phyloP scores from a whole-genome alignment of 1,140 invertebrate genomes.

The Agrypnia vestita region DNA sequence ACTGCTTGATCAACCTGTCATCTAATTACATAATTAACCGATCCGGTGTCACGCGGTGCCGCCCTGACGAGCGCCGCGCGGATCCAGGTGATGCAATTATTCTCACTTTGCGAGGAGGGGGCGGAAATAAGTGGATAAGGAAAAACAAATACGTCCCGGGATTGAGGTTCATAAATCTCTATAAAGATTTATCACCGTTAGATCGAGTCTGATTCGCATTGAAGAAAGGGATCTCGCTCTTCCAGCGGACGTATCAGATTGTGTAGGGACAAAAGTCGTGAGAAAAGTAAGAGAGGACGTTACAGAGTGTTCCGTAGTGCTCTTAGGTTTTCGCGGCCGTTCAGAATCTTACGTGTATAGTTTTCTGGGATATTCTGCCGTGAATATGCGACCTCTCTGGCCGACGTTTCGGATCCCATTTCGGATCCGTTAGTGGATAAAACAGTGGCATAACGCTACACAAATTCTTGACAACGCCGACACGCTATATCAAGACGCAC shows the following conservation, averaged over 20 bases:
- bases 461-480: no score
- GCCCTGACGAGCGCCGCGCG: no score
- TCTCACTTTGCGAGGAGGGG: constrained; percentile 6
- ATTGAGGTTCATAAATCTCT: constrained; percentile 35
- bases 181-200: constrained; percentile 28
- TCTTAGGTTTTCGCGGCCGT: no score
- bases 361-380: no score
- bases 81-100: background rate
- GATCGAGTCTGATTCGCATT: background rate
- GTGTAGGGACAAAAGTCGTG: background rate
- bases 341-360: no score
- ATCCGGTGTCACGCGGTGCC: background rate
- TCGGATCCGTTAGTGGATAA: no score
- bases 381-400: no score
- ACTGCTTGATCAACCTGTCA: background rate
- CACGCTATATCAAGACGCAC: no score
- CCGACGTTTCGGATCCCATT: no score
- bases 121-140: constrained; percentile 4
- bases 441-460: no score
- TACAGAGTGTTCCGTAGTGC: no score
- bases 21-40: constrained; percentile 8
- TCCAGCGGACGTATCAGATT: constrained; percentile 6
- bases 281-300: background rate
- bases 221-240: background rate
- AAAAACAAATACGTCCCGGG: background rate